Base-by-base conservation (phyloP, 64 coral and sea anemone species). In the Stylophora pistillata region DNA sequence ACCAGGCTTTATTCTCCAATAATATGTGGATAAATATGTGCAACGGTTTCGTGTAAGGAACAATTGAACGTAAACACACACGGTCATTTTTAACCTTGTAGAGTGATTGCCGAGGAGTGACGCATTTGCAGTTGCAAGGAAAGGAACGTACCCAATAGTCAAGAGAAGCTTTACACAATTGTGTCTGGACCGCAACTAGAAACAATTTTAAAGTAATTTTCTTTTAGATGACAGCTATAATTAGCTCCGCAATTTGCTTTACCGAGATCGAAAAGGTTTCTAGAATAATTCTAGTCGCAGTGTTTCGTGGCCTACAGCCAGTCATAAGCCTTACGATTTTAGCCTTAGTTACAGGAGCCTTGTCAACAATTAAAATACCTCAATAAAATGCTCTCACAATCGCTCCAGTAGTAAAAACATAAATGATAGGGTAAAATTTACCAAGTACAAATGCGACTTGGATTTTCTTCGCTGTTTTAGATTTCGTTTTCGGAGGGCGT, bases 401-500 rank as follows among this genome's bases (percentile, higher is more conserved):
- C 21, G 5, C 3, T 64, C 59, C 31, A 18, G 18, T 64, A 82
- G 64, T 23, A 21, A 52, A 63, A 82, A 62, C 59, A 61, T 10
- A 33, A 58, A 10, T 12, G 6, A 68, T 12, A 1, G 4, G 11
- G 64, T 25, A 3, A 80, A 80, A 82, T 41, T 21, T 23, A 17
- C n/a, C 58, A 63, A 65, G 58, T 34, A 37, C 9, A 13, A 59
- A 56, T 47, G 30, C 47, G 58, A 17, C 78, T 84, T 84, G 32
- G 59, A 33, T 65, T 84, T 64, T 14, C 17, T 64, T 59, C 12
- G 16, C 23, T 23, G 30, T 82, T 65, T 82, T 20, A 28, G 56
- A 20, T 15, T 65, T 82, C 64, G 78, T 64, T 84, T 84, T 84
- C 53, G 10, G 69, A 69, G 58, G 80, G 80, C 80, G 80, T 65